Evolutionary conservation across 2,888 invertebrate species (phyloP).

Genomic region (Palloptera scutellata): DNA sequence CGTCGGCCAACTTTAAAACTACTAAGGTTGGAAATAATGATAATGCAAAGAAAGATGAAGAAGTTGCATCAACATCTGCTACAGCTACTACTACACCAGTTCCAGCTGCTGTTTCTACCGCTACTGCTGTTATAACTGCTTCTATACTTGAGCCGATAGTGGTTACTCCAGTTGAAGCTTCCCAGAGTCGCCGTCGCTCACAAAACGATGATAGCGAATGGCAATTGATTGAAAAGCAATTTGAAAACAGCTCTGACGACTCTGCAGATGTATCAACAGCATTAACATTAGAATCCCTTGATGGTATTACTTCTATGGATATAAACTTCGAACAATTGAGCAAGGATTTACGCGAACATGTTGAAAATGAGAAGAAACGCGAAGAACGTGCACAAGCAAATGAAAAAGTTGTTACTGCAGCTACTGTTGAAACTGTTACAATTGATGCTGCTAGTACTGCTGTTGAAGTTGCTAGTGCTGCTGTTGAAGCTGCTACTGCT

Average conservation of each 20-base stretch:
- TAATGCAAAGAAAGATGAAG: conserved; percentile 4
- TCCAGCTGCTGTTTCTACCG: conserved; percentile 9
- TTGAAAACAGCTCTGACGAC: conserved; percentile 7
- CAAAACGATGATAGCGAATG: conserved; percentile 54
- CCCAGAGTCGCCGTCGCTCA: conserved; percentile 39
- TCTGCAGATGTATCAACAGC: too few species aligned
- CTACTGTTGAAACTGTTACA: conserved; percentile 35
- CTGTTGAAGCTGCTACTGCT: neutral
- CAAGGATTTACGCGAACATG: conserved; percentile 51
- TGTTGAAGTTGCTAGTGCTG: neutral
- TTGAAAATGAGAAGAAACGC: conserved; percentile 47
- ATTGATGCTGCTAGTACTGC: neutral
- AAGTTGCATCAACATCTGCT: neutral
- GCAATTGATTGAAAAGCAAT: conserved; percentile 55
- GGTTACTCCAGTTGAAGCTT: conserved; percentile 12
- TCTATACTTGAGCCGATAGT: neutral
- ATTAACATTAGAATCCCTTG: too few species aligned
- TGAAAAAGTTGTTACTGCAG: too few species aligned
- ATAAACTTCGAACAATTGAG: conserved; percentile 50
- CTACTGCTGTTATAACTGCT: conserved; percentile 23
- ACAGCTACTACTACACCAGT: conserved; percentile 16
- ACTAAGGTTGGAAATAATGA: conserved; percentile 7
- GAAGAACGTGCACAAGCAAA: conserved; percentile 21
- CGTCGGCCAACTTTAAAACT: conserved; percentile 19
- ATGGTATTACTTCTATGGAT: neutral